phyloP scores from a whole-genome alignment of 1,140 invertebrate genomes.

The Stegodyphus dumicola region DNA sequence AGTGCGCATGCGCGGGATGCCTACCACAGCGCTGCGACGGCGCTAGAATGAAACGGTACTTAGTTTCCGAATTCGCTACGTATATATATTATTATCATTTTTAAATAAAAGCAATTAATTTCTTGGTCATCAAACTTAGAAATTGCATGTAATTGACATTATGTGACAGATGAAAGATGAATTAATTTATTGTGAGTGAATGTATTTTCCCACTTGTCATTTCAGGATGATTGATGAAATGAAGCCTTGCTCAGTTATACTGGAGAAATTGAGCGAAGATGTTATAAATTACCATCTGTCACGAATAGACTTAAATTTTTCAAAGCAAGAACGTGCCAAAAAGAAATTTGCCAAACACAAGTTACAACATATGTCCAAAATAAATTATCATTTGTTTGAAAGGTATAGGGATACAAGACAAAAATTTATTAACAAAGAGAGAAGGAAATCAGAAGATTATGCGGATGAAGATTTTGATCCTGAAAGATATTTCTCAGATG shows the following conservation, averaged over 20 bases:
- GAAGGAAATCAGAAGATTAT: neutral
- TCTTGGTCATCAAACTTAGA: no score
- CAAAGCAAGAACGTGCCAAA: no score
- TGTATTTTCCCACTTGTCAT: neutral
- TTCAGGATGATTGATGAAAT: conserved; percentile 1
- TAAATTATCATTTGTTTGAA: neutral
- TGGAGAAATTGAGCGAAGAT: neutral
- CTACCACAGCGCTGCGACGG: no score
- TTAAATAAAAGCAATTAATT: no score
- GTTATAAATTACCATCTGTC: neutral
- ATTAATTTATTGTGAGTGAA: no score
- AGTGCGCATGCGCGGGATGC: no score
- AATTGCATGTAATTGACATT: no score
- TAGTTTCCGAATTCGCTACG: no score
- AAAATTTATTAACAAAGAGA: conserved; percentile 6
- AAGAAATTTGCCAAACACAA: neutral
- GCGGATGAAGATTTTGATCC: neutral
- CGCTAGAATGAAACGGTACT: no score
- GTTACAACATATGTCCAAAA: neutral
- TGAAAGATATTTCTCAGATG: neutral
- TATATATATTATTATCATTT: no score
- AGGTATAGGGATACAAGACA: conserved; percentile 6
- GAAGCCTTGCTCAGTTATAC: neutral
- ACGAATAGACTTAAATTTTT: no score
- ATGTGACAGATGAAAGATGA: no score